These are phyloP conservation scores for Epinotia nisella DNA, from an alignment of 2,888 invertebrate species.

Conservation along the genomic window DNA sequence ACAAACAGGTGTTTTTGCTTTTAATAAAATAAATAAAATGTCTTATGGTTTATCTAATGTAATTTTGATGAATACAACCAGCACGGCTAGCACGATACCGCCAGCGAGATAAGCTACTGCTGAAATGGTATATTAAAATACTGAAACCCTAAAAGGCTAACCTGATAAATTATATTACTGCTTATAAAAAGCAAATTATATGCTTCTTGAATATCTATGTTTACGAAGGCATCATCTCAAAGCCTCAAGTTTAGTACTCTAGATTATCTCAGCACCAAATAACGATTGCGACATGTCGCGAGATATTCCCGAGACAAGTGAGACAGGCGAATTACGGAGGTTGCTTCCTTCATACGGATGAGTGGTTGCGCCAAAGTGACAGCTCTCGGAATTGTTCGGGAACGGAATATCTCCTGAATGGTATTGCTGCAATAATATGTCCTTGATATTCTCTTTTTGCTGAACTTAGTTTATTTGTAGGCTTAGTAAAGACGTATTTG, in stretches of 20 bases:
- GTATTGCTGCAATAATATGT: conserved; percentile 7
- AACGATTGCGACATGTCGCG: conserved; percentile 27
- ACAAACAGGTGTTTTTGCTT: no score
- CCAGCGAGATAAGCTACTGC: no score
- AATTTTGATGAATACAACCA: no score
- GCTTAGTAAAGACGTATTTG: no score
- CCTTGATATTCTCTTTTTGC: no score
- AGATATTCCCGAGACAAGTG: conserved; percentile 21
- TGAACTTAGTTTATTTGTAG: no score
- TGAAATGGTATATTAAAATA: no score
- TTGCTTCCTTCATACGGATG: conserved; percentile 30
- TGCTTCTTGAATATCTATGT: background rate
- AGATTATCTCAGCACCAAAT: conserved; percentile 31
- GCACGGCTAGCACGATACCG: no score
- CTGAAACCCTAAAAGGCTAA: no score
- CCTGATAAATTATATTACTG: background rate
- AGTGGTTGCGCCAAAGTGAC: conserved; percentile 31
- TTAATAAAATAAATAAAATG: no score
- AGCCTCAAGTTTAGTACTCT: conserved; percentile 13
- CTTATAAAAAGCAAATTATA: background rate
- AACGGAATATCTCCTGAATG: background rate
- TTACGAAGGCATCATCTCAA: conserved; percentile 2
- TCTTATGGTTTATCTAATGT: no score
- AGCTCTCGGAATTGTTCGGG: conserved; percentile 16
- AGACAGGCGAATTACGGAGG: conserved; percentile 28